Base-by-base conservation (phyloP, 2,797 vertebrate genomes). In the Salarias fasciatus region DNA sequence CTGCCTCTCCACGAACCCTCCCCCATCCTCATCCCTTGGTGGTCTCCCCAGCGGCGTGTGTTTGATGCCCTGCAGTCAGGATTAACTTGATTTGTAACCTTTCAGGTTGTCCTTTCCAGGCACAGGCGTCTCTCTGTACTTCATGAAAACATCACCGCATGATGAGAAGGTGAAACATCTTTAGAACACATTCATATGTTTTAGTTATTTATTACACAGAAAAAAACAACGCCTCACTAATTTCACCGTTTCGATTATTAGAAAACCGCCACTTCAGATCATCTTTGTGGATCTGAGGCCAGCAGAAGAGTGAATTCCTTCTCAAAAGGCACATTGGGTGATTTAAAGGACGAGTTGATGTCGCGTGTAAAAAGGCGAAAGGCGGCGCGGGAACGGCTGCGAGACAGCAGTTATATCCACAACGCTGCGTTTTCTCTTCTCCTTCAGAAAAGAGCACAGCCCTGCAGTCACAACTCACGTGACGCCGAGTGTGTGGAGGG, bases 401-500 rank as follows among this genome's bases (percentile, higher is more conserved):
- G 36, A 72, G 72, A 82, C 72, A 65, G 69, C 67, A 63, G 67
- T 77, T 64, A 70, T 49, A 79, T 83, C 73, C 79, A 77, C 74
- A 45, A 71, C 30, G 40, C 58, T 77, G 77, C 77, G 47, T 75
- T 81, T 80, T 61, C 45, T 59, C 67, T 74, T 72, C 73, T 82
- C 67, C 79, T 62, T 82, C 71, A 74, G 77, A 80, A 74, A 85
- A 80, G 76, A 75, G 66, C 58, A 69, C 60, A 79, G 77, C 78
- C 89, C 88, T 78, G 66, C 75, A 88, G 89, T 75, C 83, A 76
- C 58, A 43, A 62, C 70, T 84, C 85, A 87, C 84, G 72, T 88
- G 87, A 84, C 57, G 47, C 59, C 18, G 13, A 79, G 66, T 65
- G 53, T 64, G 45, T 31, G 47, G 30, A 50, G 36, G 35, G 44